Conservation (phyloP, 2,888 invertebrate species). For the Leuctra nigra region DNA sequence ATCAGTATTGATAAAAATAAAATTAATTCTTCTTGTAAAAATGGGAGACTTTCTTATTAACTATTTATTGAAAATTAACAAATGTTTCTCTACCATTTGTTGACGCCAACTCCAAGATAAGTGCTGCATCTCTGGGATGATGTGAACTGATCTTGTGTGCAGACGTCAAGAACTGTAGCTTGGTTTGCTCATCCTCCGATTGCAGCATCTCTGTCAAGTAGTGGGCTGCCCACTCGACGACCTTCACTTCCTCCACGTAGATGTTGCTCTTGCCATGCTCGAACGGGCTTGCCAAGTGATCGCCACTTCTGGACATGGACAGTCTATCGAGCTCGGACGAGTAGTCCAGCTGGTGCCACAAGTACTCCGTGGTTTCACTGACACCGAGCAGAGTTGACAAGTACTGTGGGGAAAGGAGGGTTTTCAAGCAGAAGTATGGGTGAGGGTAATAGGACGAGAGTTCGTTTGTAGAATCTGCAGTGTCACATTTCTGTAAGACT, state of each 20-base stretch:
- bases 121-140: not conserved
- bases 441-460: not conserved
- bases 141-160: too few species aligned
- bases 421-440: not conserved
- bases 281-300: constrained; percentile 17
- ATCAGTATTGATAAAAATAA: too few species aligned
- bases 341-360: constrained; percentile 12
- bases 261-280: constrained; percentile 23
- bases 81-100: too few species aligned
- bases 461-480: too few species aligned
- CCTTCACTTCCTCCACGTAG: constrained; percentile 22
- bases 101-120: not conserved
- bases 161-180: not conserved
- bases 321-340: not conserved
- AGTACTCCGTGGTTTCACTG: not conserved
- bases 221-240: not conserved
- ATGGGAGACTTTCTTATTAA: not conserved
- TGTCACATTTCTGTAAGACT: not conserved
- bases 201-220: not conserved
- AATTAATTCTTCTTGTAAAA: too few species aligned
- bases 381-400: not conserved
- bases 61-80: too few species aligned
- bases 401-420: not conserved
- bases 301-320: not conserved
- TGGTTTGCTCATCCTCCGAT: not conserved